Evolutionary conservation across 53 echinoderm and acorn worm genomes (phyloP).

Genomic region (Apostichopus leukothele): DNA sequence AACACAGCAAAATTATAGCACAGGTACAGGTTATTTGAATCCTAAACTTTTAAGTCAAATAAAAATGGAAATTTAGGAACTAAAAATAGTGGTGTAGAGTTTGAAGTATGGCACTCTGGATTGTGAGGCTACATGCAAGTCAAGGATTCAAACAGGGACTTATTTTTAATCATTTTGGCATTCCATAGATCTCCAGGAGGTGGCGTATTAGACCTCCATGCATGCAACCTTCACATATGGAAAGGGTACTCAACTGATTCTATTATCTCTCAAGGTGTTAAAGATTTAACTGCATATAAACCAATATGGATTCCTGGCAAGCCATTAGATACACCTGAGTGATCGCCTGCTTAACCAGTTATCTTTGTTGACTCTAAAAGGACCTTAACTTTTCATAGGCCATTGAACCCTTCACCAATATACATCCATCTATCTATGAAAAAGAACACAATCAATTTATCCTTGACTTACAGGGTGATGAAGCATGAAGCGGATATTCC

Average conservation of each 20-base stretch:
- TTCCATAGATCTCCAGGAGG: not conserved
- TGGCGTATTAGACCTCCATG: not conserved
- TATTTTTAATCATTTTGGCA: not conserved
- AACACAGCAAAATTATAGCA: too few species aligned
- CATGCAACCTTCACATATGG: not conserved
- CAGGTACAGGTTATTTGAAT: too few species aligned
- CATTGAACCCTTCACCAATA: too few species aligned
- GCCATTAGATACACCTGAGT: constrained; percentile 31
- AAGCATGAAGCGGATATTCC: too few species aligned
- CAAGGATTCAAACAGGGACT: not conserved
- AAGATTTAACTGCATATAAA: not conserved
- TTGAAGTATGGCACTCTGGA: not conserved
- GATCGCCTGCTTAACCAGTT: not conserved
- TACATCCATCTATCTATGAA: too few species aligned
- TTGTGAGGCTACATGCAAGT: not conserved
- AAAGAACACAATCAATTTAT: too few species aligned
- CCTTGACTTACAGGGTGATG: too few species aligned
- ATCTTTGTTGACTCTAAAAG: too few species aligned
- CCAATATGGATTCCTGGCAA: constrained; percentile 7
- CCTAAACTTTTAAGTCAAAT: too few species aligned
- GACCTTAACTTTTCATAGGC: too few species aligned
- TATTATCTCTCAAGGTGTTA: constrained; percentile 23
- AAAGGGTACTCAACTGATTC: not conserved
- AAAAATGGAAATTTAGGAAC: too few species aligned
- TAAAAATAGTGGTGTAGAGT: too few species aligned